Conservation (phyloP, 1,140 invertebrate genomes). For the Hetaerina americana region DNA sequence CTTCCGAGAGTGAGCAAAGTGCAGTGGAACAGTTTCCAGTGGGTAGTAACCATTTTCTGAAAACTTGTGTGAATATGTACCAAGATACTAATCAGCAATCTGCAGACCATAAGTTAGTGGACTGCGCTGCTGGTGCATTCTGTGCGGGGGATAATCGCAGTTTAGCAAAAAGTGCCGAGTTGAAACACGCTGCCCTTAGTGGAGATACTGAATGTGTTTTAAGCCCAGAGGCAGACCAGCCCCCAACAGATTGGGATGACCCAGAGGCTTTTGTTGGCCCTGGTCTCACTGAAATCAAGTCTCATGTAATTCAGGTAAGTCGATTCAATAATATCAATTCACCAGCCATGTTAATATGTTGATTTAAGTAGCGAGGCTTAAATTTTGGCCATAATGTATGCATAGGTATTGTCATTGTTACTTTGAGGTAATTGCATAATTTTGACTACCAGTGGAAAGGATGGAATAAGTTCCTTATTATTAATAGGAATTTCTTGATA, state of each 20-base stretch:
- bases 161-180: not conserved
- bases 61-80: not conserved
- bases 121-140: not conserved
- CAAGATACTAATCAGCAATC: not conserved
- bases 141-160: not conserved
- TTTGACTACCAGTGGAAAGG: no score
- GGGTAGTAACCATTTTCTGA: not conserved
- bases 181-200: not conserved
- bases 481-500: no score
- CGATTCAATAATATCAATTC: no score
- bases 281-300: not conserved
- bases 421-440: no score
- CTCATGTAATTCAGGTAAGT: not conserved
- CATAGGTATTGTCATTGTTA: no score
- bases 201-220: not conserved
- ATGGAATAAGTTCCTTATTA: no score
- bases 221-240: not conserved
- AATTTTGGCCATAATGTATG: no score
- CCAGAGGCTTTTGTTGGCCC: not conserved
- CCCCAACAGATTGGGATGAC: not conserved
- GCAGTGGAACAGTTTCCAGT: not conserved
- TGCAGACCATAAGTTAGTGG: not conserved
- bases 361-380: no score
- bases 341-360: no score
- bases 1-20: not conserved